Evolutionary conservation across 2,797 vertebrate species (phyloP), one percentile per base, ranked within the genome.

Genomic region (Parauchenoglanis ngamensis): DNA sequence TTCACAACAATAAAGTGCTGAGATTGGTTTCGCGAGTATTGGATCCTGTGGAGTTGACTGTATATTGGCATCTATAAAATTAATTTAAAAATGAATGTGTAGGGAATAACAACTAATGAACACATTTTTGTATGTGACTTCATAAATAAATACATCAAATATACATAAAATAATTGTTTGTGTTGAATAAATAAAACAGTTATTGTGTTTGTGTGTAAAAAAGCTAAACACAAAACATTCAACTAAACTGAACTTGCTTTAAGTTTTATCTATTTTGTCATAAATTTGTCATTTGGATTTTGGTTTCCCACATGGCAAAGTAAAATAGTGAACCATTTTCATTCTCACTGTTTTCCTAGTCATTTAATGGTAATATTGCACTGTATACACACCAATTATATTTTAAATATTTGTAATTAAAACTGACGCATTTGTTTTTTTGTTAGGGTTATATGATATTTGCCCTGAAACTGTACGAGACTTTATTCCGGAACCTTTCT

Each of bases 401-500:
- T 52, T 49, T 49, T 23, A 3, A 28, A 54, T 19, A 31, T 54
- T 54, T 52, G 0, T 5, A 75, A 75, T 0, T 76, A 12, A 54
- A 76, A 54, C 46, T 54, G 11, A 73, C 8, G 23, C 0, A 46
- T 25, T 70, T 35, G 0, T 70, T 19, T 8, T 8, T 44, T 44
- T 40, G 0, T 13, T n/a, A 56, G n/a, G 19, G 35, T 56, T 35
- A 17, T 44, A 23, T 23, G 2, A 46, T 52, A 25, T 15, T 59
- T 25, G 52, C 31, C 13, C 31, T 13, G 31, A 11, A 57, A 35
- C 7, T 23, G 3, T 35, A 21, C n/a, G 28, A 59, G 54, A 76
- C 23, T 49, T 78, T 35, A 7, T 46, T 46, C 19, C 63, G 88
- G 88, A 90, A 89, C 87, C 15, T 15, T 85, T 52, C 28, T 31